A percentile compares a stretch with the other conserved stretches of the same genome.
These are phyloP conservation scores for Cephus pulcher DNA, from an alignment of 2,888 invertebrate species.

Conservation along the genomic window DNA sequence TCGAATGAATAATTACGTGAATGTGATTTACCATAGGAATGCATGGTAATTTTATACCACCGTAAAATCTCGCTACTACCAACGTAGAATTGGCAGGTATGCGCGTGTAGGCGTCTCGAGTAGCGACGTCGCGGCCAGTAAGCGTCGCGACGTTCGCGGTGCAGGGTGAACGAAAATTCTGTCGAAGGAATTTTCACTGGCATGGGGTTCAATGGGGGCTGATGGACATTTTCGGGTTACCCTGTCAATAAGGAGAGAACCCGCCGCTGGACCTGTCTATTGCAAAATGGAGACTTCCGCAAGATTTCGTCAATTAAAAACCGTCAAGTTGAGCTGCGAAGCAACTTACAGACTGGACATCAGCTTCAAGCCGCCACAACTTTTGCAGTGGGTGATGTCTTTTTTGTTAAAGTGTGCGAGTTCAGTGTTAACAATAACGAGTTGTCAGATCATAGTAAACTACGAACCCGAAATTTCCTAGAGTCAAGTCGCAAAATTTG, in stretches of 20 bases:
- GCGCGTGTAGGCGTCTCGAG: neutral
- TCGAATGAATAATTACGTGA: neutral
- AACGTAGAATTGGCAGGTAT: neutral
- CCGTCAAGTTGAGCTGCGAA: slow-evolving; percentile 70
- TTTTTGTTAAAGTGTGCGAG: neutral
- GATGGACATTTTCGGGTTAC: slow-evolving; percentile 67
- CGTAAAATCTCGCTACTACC: neutral
- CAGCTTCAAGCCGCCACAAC: slow-evolving; percentile 69
- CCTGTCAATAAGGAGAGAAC: slow-evolving; percentile 68
- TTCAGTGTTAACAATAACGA: neutral
- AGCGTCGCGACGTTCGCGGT: slow-evolving; percentile 56
- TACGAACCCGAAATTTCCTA: neutral
- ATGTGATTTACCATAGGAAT: neutral
- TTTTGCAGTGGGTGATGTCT: slow-evolving; percentile 68
- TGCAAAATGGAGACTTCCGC: slow-evolving; percentile 71
- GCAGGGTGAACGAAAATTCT: slow-evolving; percentile 29
- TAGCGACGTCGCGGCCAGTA: slow-evolving; percentile 39
- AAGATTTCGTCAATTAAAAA: slow-evolving; percentile 70
- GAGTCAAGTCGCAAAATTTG: neutral
- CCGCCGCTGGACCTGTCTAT: slow-evolving; percentile 68
- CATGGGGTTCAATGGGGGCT: slow-evolving; percentile 52
- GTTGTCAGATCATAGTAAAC: neutral
- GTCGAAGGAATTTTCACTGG: slow-evolving; percentile 18
- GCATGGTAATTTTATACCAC: neutral
- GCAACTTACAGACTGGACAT: slow-evolving; percentile 69